Evolutionary conservation across 2,888 invertebrate species (phyloP).

Genomic region (Cerastoderma edule): DNA sequence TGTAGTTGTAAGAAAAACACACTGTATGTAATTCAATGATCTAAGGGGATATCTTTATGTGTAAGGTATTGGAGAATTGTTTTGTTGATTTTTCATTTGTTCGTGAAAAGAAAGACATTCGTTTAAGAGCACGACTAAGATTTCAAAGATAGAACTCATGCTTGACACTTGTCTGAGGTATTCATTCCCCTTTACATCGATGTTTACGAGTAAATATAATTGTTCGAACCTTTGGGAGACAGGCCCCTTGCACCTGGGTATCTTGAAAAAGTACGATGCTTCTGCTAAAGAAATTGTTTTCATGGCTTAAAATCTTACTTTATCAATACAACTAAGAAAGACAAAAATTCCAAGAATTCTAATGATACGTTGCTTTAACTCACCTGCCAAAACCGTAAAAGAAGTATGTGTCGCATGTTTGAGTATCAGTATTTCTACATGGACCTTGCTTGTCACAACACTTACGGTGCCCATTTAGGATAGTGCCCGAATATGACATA

Average conservation of each 20-base stretch:
- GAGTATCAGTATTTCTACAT: too few species aligned
- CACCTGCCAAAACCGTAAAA: neutral
- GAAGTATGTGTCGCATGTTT: conserved; percentile 9
- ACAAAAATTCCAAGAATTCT: neutral
- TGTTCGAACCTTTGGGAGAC: neutral
- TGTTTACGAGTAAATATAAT: neutral
- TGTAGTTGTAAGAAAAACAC: neutral
- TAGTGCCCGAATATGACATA: neutral
- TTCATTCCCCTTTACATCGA: neutral
- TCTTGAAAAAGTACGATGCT: too few species aligned
- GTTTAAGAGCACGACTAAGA: too few species aligned
- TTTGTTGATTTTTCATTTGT: too few species aligned
- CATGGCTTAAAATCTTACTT: too few species aligned
- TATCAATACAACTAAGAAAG: neutral
- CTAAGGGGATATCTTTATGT: too few species aligned
- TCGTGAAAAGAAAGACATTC: too few species aligned
- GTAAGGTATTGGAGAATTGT: too few species aligned
- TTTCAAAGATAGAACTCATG: too few species aligned
- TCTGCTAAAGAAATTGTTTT: too few species aligned
- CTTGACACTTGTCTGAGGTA: too few species aligned
- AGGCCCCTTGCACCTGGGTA: neutral
- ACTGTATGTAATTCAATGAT: neutral
- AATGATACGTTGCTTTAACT: too few species aligned
- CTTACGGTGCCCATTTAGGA: neutral
- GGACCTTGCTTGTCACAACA: neutral